Evolutionary conservation across 2,888 invertebrate species (phyloP).

Genomic region (Lypha dubia): DNA sequence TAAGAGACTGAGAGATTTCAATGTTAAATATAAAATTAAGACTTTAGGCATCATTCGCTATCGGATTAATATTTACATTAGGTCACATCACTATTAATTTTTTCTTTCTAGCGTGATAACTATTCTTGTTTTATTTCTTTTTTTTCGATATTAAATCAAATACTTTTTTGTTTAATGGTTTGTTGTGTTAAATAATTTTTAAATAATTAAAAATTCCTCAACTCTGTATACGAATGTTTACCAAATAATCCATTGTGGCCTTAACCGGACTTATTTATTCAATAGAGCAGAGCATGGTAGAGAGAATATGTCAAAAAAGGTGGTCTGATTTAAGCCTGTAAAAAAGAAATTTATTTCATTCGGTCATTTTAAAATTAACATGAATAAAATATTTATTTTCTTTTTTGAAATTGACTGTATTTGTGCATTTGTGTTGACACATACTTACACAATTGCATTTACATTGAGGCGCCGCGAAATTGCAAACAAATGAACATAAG

Average conservation of each 20-base stretch:
- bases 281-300: background rate
- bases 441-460: background rate
- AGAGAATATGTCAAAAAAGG: conserved; percentile 9
- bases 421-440: conserved; percentile 31
- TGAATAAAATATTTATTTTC: conserved; percentile 56
- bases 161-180: background rate
- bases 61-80: no score
- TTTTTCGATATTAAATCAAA: background rate
- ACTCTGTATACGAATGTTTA: background rate
- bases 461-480: conserved; percentile 4
- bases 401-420: conserved; percentile 20
- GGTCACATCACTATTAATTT: no score
- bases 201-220: conserved; percentile 37
- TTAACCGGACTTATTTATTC: conserved; percentile 10
- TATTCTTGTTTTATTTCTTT: background rate
- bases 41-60: no score
- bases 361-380: conserved; percentile 57
- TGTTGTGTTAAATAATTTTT: conserved; percentile 19
- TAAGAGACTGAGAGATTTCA: no score
- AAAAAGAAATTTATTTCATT: background rate
- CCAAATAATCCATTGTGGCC: conserved; percentile 48
- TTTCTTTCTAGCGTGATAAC: no score
- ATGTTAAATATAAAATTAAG: no score
- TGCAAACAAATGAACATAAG: background rate
- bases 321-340: conserved; percentile 44